phyloP scores from a whole-genome alignment of 2,113 vertebrate species.

The Menidia beryllina region DNA sequence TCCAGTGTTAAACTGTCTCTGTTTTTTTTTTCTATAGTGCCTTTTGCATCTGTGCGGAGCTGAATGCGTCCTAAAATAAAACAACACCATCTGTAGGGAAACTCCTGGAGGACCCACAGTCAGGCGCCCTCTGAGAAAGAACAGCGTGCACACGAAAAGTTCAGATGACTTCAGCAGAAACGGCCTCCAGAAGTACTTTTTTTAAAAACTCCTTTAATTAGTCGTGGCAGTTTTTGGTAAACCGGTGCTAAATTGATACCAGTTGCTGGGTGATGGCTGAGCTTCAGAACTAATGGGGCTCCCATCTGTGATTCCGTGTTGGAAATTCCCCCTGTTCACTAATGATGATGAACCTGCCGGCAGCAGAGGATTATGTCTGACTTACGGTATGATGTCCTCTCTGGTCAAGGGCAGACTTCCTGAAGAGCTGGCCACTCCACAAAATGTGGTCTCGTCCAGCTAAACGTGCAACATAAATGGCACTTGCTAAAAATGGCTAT shows the following conservation, averaged over 20 bases:
- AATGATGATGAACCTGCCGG: background rate
- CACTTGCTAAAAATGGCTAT: background rate
- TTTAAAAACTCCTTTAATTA: background rate
- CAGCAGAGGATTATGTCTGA: background rate
- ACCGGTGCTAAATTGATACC: background rate
- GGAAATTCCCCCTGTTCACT: background rate
- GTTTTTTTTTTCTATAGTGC: background rate
- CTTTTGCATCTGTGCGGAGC: conserved; percentile 2
- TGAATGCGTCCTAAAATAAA: conserved; percentile 46
- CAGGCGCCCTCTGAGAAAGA: conserved; percentile 38
- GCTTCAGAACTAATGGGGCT: background rate
- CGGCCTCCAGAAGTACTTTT: conserved; percentile 1
- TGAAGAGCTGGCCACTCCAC: background rate
- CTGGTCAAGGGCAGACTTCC: background rate
- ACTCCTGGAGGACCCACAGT: conserved; percentile 26
- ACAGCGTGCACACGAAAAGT: conserved; percentile 2
- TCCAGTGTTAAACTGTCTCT: background rate
- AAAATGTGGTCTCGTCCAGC: background rate
- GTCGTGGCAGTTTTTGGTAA: background rate
- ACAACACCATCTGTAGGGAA: conserved; percentile 35
- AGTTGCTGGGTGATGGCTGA: background rate
- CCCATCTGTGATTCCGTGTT: background rate
- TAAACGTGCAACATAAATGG: background rate
- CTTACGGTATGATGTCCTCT: background rate
- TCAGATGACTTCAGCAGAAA: background rate